A percentile compares a stretch with the other conserved stretches of the same genome.
Evolutionary conservation across 2,113 vertebrate species (phyloP).

Genomic region (Labeo rohita): DNA sequence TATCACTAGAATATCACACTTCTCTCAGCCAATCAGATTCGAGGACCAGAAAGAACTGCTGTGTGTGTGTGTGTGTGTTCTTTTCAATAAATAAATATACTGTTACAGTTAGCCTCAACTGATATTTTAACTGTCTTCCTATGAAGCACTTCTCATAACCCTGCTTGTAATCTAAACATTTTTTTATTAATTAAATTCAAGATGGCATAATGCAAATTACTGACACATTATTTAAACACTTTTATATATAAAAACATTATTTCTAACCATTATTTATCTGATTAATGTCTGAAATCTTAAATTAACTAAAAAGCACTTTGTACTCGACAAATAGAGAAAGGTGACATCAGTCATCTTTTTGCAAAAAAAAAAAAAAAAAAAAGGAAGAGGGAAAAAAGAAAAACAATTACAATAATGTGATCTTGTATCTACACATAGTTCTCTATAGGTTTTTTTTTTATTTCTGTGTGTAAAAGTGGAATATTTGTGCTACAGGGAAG

Average conservation of each 20-base stretch:
- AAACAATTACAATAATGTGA: not conserved
- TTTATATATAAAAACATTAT: not conserved
- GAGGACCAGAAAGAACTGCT: too few species aligned
- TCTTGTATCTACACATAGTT: not conserved
- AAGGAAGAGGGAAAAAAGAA: not conserved
- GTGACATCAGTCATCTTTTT: not conserved
- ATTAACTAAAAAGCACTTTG: not conserved
- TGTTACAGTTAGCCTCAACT: too few species aligned
- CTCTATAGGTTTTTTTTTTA: not conserved
- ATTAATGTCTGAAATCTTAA: not conserved
- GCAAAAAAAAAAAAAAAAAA: not conserved
- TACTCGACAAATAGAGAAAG: not conserved
- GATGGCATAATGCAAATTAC: not conserved
- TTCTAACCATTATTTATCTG: not conserved
- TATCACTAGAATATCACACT: too few species aligned
- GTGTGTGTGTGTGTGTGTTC: too few species aligned
- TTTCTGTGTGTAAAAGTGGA: not conserved
- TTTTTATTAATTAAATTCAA: not conserved
- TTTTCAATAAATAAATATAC: too few species aligned
- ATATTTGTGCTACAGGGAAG: not conserved
- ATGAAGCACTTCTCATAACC: not conserved
- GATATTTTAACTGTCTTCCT: not conserved
- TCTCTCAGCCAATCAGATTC: too few species aligned
- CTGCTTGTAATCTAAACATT: not conserved
- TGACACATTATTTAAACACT: not conserved